Evolutionary conservation across 2,113 vertebrate genomes (phyloP).

Genomic region (Oostethus manadensis): DNA sequence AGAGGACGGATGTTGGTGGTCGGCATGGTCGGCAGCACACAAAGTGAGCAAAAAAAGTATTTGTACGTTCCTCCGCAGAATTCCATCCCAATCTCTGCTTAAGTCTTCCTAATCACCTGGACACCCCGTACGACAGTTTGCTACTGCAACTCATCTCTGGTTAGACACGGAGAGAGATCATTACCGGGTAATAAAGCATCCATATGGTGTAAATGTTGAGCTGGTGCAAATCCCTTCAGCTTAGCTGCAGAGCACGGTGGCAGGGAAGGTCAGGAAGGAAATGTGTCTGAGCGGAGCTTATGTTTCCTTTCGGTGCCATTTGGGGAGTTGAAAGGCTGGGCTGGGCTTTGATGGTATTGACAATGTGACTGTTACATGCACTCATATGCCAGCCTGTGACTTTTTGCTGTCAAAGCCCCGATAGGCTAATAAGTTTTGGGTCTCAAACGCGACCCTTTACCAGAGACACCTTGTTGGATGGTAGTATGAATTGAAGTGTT

Average conservation of each 20-base stretch:
- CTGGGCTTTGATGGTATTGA: no score
- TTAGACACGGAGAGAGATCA: slow-evolving; percentile 67
- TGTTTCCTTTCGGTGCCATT: slow-evolving; percentile 61
- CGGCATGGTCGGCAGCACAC: slow-evolving; percentile 23
- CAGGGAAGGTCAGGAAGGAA: slow-evolving; percentile 75
- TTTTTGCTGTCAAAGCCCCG: no score
- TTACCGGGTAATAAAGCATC: slow-evolving; percentile 82
- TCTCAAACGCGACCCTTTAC: no score
- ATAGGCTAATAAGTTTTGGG: no score
- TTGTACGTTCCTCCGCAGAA: slow-evolving; percentile 49
- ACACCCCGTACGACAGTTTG: slow-evolving; percentile 69
- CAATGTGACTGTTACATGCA: no score
- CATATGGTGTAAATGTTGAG: slow-evolving; percentile 89
- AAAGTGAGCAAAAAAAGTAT: slow-evolving; percentile 27
- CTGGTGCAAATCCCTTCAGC: slow-evolving; percentile 82
- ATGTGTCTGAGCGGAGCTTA: slow-evolving; percentile 80
- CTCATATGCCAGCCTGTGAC: no score
- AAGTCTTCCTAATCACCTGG: slow-evolving; percentile 77
- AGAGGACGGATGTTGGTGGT: slow-evolving; percentile 20
- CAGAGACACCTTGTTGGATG: no score
- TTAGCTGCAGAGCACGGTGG: slow-evolving; percentile 79
- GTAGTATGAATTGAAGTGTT: no score
- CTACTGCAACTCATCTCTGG: slow-evolving; percentile 81
- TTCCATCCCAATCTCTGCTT: slow-evolving; percentile 52
- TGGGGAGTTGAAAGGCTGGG: background rate